Evolutionary conservation across 2,888 invertebrate species (phyloP).

Genomic region (Dione juno): DNA sequence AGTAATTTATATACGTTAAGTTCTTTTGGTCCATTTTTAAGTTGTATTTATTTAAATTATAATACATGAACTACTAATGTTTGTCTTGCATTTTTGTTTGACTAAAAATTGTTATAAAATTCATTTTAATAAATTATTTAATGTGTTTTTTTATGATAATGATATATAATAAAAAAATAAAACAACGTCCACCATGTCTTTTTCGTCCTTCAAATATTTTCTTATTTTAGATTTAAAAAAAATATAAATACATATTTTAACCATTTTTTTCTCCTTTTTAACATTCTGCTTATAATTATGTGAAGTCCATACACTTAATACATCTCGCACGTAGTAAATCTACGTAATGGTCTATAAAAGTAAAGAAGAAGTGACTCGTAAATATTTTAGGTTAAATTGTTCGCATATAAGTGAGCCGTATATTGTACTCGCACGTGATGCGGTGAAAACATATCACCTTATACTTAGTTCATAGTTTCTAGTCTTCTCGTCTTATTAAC

Average conservation of each 20-base stretch:
- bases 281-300: neutral
- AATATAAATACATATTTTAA: too few species aligned
- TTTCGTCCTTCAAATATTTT: too few species aligned
- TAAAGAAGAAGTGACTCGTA: conserved; percentile 44
- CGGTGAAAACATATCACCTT: neutral
- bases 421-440: conserved; percentile 42
- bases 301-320: conserved; percentile 25
- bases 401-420: conserved; percentile 44
- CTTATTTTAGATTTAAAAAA: too few species aligned
- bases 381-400: conserved; percentile 49
- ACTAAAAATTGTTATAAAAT: too few species aligned
- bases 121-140: too few species aligned
- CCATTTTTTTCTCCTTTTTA: neutral
- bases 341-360: conserved; percentile 48
- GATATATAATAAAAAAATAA: too few species aligned
- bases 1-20: neutral
- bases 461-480: neutral
- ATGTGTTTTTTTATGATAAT: too few species aligned
- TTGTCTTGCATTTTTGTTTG: too few species aligned
- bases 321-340: conserved; percentile 42
- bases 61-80: too few species aligned
- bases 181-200: too few species aligned
- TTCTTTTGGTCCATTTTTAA: neutral
- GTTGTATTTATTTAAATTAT: too few species aligned
- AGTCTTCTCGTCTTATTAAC: too few species aligned